phyloP scores from a whole-genome alignment of 2,113 vertebrate genomes.

The Blennius ocellaris region DNA sequence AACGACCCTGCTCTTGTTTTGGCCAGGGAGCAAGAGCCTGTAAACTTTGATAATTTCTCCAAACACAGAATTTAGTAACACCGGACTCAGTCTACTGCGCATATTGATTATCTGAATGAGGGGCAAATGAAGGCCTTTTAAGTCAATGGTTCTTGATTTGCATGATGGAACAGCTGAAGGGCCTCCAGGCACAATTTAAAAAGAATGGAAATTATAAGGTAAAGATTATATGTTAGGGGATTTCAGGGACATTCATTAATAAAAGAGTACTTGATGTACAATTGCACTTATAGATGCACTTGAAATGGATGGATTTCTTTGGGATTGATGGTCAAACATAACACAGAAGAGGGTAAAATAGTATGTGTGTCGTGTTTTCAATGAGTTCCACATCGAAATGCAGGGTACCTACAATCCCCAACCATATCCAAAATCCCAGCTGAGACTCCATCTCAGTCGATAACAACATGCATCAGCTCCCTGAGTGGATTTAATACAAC shows the following conservation, averaged over 20 bases:
- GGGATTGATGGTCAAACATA: not conserved
- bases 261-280: not conserved
- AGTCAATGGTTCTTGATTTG: constrained; percentile 6
- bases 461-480: constrained; percentile 19
- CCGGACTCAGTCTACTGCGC: too few species aligned
- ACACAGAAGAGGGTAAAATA: not conserved
- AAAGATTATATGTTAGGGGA: not conserved
- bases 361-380: not conserved
- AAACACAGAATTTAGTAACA: not conserved
- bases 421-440: constrained; percentile 12
- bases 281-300: not conserved
- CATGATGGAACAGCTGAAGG: not conserved
- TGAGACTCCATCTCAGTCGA: not conserved
- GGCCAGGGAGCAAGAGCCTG: not conserved
- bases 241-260: not conserved
- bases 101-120: too few species aligned
- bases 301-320: not conserved
- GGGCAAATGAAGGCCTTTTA: not conserved
- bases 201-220: not conserved
- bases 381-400: not conserved
- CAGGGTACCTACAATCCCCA: not conserved
- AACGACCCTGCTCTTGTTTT: not conserved
- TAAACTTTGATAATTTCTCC: not conserved
- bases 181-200: not conserved
- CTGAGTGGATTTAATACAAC: constrained; percentile 21